A percentile compares a stretch with the other conserved stretches of the same genome.
These are phyloP conservation scores for Drosophila grimshawi DNA, from an alignment of 1,140 invertebrate genomes.

Conservation along the genomic window DNA sequence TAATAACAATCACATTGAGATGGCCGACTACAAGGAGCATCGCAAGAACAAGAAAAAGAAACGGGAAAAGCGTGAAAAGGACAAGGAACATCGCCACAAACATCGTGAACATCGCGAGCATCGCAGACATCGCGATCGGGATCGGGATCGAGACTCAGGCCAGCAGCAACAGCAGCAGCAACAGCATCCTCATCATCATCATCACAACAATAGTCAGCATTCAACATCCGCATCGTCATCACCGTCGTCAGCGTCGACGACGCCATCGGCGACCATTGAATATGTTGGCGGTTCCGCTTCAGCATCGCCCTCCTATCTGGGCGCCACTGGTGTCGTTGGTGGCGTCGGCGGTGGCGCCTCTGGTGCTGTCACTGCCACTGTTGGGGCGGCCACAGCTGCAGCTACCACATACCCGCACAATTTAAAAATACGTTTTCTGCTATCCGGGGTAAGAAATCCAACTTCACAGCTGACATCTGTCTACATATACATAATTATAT, in stretches of 20 bases:
- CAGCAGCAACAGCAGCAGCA: slow-evolving; percentile 45
- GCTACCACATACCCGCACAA: slow-evolving; percentile 83
- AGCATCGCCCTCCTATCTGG: slow-evolving; percentile 74
- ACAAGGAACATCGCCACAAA: slow-evolving; percentile 73
- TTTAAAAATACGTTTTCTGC: slow-evolving; percentile 84
- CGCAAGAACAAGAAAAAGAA: slow-evolving; percentile 84
- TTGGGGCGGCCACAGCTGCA: slow-evolving; percentile 47
- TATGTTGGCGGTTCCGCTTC: slow-evolving; percentile 76
- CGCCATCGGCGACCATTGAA: slow-evolving; percentile 77
- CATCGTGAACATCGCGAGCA: slow-evolving; percentile 70
- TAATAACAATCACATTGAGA: slow-evolving; percentile 80
- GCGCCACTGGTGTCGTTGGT: slow-evolving; percentile 34
- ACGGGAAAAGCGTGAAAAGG: slow-evolving; percentile 81
- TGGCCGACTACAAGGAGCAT: slow-evolving; percentile 80
- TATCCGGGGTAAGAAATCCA: slow-evolving; percentile 80
- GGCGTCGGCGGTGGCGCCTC: slow-evolving; percentile 24
- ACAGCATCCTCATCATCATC: slow-evolving; percentile 31
- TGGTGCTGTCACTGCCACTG: slow-evolving; percentile 19
- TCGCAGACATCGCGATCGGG: slow-evolving; percentile 64
- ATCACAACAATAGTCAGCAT: slow-evolving; percentile 72
- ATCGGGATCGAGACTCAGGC: slow-evolving; percentile 51
- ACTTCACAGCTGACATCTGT: not conserved
- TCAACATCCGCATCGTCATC: slow-evolving; percentile 81
- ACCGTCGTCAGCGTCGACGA: slow-evolving; percentile 77
- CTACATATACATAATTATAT: not conserved